These are phyloP conservation scores for Malurus melanocephalus DNA, from an alignment of 2,113 vertebrate genomes.

Conservation along the genomic window DNA sequence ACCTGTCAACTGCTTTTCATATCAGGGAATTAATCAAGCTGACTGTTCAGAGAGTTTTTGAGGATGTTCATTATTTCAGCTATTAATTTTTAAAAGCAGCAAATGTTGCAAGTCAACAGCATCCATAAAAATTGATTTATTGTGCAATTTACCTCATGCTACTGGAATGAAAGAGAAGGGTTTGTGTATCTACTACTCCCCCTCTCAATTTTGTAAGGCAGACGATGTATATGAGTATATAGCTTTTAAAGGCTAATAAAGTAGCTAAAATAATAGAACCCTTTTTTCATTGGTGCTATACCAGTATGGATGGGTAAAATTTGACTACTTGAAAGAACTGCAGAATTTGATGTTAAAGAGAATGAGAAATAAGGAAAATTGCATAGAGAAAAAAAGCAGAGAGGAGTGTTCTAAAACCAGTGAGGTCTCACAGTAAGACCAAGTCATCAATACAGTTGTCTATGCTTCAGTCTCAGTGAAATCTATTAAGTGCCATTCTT, in stretches of 20 bases:
- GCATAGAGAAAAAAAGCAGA: conserved; percentile 5
- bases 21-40: conserved; percentile 74
- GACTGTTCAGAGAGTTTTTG: conserved; percentile 59
- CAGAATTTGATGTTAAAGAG: conserved; percentile 44
- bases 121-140: conserved; percentile 78
- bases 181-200: conserved; percentile 13
- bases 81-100: conserved; percentile 80
- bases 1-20: conserved; percentile 69
- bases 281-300: conserved; percentile 25
- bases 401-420: not conserved
- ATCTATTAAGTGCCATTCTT: not conserved
- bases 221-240: not conserved
- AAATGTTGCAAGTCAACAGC: conserved; percentile 77
- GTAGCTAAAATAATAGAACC: conserved; percentile 29
- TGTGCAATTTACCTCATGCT: conserved; percentile 65
- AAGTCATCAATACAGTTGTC: not conserved
- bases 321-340: conserved; percentile 20
- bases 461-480: not conserved
- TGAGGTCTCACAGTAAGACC: not conserved
- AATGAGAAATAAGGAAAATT: conserved; percentile 42
- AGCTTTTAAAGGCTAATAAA: conserved; percentile 43
- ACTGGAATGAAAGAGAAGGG: conserved; percentile 50
- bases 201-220: conserved; percentile 18
- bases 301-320: not conserved
- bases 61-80: conserved; percentile 79